Percentiles rank a stretch among this genome's conserved stretches.
phyloP scores from a whole-genome alignment of 2,113 vertebrate genomes.

The Tapirus terrestris region DNA sequence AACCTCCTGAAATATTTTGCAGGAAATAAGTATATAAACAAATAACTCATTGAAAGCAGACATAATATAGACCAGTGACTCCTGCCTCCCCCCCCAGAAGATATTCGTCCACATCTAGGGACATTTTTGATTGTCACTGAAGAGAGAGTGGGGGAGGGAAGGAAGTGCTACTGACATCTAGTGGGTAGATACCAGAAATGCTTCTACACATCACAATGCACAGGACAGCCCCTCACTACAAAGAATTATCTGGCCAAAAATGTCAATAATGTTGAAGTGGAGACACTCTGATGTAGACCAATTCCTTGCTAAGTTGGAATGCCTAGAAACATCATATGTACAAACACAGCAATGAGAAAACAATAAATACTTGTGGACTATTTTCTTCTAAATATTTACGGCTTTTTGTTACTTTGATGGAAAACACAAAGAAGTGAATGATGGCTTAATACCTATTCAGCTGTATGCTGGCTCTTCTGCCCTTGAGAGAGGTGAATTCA shows the following conservation, averaged over 20 bases:
- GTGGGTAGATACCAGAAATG: conserved; percentile 60
- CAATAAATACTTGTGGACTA: not conserved
- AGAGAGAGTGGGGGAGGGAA: not conserved
- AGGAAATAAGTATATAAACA: not conserved
- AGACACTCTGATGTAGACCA: not conserved
- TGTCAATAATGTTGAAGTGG: not conserved
- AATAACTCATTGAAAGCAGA: not conserved
- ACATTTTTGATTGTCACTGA: not conserved
- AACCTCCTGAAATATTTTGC: not conserved
- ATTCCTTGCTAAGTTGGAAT: not conserved
- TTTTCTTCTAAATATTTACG: not conserved
- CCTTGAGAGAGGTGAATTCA: not conserved
- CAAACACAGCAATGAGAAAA: not conserved
- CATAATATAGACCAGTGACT: not conserved
- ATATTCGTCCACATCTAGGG: not conserved
- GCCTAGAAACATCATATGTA: not conserved
- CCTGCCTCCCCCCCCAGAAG: not conserved
- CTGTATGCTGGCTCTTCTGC: not conserved
- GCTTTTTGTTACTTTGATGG: not conserved
- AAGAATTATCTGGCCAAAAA: not conserved
- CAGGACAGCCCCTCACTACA: not conserved
- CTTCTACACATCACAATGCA: not conserved
- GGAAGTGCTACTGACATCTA: conserved; percentile 71
- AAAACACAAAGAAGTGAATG: conserved; percentile 45
- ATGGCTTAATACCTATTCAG: not conserved